phyloP scores from a whole-genome alignment of 2,113 vertebrate genomes.

The Zosterops lateralis region DNA sequence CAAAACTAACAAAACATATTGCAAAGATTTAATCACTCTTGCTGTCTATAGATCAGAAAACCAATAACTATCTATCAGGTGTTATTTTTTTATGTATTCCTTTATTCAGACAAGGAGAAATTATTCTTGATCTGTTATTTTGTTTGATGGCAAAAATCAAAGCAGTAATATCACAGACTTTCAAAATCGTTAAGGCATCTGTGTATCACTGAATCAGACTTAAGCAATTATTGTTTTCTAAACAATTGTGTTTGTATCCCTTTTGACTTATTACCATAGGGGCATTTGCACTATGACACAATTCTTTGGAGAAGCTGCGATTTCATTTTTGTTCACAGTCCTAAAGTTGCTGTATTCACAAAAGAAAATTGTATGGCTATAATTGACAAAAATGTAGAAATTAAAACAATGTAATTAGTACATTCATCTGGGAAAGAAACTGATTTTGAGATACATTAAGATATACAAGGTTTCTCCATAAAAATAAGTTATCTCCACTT shows the following conservation, averaged over 20 bases:
- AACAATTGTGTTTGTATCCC: background rate
- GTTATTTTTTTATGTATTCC: background rate
- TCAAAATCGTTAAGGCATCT: background rate
- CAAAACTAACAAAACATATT: background rate
- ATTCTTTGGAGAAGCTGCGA: background rate
- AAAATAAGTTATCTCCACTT: background rate
- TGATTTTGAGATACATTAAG: background rate
- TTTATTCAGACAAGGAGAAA: background rate
- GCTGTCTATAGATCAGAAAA: background rate
- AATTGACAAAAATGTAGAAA: background rate
- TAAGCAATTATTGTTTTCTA: background rate
- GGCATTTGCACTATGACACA: background rate
- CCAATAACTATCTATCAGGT: background rate
- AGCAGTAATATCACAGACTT: background rate
- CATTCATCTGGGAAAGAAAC: background rate
- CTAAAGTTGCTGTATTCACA: background rate
- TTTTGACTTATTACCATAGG: background rate
- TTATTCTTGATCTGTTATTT: background rate
- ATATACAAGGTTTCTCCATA: background rate
- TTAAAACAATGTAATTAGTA: background rate
- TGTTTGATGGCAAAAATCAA: background rate
- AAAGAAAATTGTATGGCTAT: background rate
- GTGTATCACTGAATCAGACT: background rate
- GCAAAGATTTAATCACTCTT: background rate
- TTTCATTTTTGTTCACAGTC: background rate